phyloP scores from a whole-genome alignment of 1,140 invertebrate genomes.

The Hirudo medicinalis region DNA sequence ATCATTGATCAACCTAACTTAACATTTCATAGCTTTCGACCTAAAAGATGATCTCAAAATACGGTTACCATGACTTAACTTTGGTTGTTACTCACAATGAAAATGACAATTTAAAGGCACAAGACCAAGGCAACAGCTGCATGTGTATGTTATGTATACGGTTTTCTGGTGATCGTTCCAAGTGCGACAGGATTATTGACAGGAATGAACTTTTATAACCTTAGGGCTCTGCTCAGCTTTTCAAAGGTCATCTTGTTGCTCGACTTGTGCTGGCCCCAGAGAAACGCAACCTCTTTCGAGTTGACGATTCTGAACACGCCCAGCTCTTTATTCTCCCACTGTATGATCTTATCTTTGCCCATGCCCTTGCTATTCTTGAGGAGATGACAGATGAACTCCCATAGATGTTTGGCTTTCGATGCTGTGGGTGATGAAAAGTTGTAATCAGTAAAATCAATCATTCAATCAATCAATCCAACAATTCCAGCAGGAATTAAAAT shows the following conservation, averaged over 20 bases:
- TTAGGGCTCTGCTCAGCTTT: slow-evolving; percentile 93
- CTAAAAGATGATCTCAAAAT: too few species aligned
- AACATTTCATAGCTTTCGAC: too few species aligned
- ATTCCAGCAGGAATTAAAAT: not conserved
- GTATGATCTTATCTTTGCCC: slow-evolving; percentile 58
- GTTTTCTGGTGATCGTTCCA: too few species aligned
- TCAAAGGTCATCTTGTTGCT: slow-evolving; percentile 99
- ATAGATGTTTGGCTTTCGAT: slow-evolving; percentile 46
- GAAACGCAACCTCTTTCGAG: slow-evolving; percentile 86
- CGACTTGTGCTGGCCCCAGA: slow-evolving; percentile 98
- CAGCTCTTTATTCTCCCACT: slow-evolving; percentile 96
- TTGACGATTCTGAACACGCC: slow-evolving; percentile 97
- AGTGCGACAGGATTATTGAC: too few species aligned
- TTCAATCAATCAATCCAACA: not conserved
- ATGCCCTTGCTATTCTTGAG: slow-evolving; percentile 73
- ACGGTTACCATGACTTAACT: too few species aligned
- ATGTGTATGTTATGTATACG: too few species aligned
- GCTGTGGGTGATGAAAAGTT: not conserved
- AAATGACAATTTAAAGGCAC: too few species aligned
- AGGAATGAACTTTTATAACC: slow-evolving; percentile 42
- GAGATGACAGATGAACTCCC: slow-evolving; percentile 95
- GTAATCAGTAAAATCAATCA: not conserved
- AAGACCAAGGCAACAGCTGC: too few species aligned
- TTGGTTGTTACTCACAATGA: too few species aligned
- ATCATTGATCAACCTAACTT: too few species aligned